Evolutionary conservation across 2,113 vertebrate genomes (phyloP).

Genomic region (Anthoscopus minutus): DNA sequence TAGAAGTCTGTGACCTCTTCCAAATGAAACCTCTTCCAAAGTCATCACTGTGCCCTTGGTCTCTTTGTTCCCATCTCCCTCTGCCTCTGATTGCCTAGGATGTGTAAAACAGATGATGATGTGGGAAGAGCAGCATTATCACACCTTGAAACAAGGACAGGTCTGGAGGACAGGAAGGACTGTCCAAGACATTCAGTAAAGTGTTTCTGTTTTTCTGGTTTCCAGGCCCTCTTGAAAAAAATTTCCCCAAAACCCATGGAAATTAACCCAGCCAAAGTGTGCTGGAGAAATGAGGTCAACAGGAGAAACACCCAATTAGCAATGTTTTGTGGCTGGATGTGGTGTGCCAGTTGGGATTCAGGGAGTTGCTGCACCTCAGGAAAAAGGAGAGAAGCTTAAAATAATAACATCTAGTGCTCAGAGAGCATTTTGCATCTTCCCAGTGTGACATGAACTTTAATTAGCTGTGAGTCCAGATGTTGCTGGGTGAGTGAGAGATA

Average conservation of each 20-base stretch:
- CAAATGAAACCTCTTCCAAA: not conserved
- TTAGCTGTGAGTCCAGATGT: not conserved
- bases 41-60: not conserved
- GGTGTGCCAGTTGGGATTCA: constrained; percentile 44
- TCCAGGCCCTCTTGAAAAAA: not conserved
- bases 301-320: constrained; percentile 51
- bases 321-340: constrained; percentile 49
- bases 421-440: constrained; percentile 38
- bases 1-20: not conserved
- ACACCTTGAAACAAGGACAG: not conserved
- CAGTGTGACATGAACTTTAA: constrained; percentile 36
- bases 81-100: not conserved
- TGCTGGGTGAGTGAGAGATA: not conserved
- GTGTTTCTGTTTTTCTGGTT: not conserved
- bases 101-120: not conserved
- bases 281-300: constrained; percentile 56
- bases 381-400: constrained; percentile 44
- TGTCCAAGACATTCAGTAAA: not conserved
- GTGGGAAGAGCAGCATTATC: not conserved
- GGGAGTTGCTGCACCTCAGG: constrained; percentile 33
- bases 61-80: not conserved
- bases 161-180: not conserved
- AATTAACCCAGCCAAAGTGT: not conserved
- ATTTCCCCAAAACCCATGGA: not conserved
- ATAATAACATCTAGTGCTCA: constrained; percentile 35